phyloP scores from a whole-genome alignment of 30 jellyfish, hydroid and myxozoan genomes.

The Aurelia sp. region DNA sequence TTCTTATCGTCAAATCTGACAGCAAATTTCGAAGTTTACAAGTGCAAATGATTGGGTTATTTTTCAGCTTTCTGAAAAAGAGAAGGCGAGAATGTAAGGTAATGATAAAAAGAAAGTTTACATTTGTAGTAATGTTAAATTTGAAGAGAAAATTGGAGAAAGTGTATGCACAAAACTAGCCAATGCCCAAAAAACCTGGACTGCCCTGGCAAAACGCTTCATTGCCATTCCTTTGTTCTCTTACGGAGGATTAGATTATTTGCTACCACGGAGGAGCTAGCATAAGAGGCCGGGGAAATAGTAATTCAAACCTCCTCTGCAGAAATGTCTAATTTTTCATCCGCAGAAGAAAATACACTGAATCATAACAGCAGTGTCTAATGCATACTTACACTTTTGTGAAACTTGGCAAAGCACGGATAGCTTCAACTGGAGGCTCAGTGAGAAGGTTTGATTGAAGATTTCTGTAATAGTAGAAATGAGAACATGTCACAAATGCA shows the following conservation, averaged over 20 bases:
- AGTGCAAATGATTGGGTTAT: conserved; percentile 50
- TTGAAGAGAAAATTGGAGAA: background rate
- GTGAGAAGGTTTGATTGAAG: conserved; percentile 35
- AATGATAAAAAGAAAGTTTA: background rate
- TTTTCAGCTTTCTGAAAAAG: conserved; percentile 13
- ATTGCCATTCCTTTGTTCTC: too few species aligned
- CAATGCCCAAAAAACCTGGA: too few species aligned
- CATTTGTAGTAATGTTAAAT: background rate
- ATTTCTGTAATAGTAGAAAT: conserved; percentile 8
- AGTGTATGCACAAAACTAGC: too few species aligned
- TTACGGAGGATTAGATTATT: too few species aligned
- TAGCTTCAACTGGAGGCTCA: conserved; percentile 42
- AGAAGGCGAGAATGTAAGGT: background rate
- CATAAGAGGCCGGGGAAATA: too few species aligned
- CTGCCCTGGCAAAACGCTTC: too few species aligned
- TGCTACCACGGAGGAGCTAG: too few species aligned
- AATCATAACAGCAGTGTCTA: too few species aligned
- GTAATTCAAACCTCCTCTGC: too few species aligned
- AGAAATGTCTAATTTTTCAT: too few species aligned
- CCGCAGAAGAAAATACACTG: too few species aligned
- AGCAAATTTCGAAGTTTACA: conserved; percentile 15
- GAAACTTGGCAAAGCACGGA: conserved; percentile 41
- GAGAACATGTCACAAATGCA: too few species aligned
- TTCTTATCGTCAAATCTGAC: conserved; percentile 14
- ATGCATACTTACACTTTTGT: conserved; percentile 26